A percentile compares a stretch with the other conserved stretches of the same genome.
Conservation (phyloP, 2,113 vertebrate species). For the Pseudolaguvia tuberculata region DNA sequence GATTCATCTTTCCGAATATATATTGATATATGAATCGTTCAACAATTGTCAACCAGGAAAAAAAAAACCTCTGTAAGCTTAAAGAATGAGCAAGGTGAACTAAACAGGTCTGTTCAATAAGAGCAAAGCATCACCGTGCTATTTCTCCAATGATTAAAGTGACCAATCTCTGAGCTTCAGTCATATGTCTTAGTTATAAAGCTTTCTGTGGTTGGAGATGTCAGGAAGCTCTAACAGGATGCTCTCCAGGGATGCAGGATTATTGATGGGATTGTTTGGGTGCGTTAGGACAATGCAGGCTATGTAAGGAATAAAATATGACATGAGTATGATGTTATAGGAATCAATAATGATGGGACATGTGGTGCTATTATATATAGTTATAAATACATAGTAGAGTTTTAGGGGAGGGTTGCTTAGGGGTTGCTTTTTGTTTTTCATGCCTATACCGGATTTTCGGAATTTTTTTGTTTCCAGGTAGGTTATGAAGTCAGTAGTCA, state of each 20-base stretch:
- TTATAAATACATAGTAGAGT: neutral
- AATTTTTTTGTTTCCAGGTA: neutral
- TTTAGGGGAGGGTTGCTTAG: too few species aligned
- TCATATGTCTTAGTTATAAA: slow-evolving; percentile 11
- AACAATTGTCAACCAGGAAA: neutral
- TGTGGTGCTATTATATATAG: too few species aligned
- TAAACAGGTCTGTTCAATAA: slow-evolving; percentile 17
- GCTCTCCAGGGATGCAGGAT: neutral
- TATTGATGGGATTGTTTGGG: slow-evolving; percentile 1
- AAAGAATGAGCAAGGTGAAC: neutral
- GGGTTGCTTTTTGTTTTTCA: neutral
- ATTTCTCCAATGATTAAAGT: slow-evolving; percentile 23
- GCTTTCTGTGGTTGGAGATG: slow-evolving; percentile 3
- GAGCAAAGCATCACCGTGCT: neutral
- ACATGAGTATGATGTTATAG: neutral
- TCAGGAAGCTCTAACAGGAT: neutral
- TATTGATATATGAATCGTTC: neutral
- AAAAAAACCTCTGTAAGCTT: neutral
- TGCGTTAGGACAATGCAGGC: slow-evolving; percentile 10
- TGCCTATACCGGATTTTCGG: neutral
- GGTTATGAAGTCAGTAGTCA: neutral
- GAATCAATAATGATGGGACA: neutral
- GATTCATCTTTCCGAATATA: neutral
- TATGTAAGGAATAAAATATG: neutral
- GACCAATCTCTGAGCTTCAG: slow-evolving; percentile 6